phyloP scores from a whole-genome alignment of 2,113 vertebrate species.

The Scalopus aquaticus region DNA sequence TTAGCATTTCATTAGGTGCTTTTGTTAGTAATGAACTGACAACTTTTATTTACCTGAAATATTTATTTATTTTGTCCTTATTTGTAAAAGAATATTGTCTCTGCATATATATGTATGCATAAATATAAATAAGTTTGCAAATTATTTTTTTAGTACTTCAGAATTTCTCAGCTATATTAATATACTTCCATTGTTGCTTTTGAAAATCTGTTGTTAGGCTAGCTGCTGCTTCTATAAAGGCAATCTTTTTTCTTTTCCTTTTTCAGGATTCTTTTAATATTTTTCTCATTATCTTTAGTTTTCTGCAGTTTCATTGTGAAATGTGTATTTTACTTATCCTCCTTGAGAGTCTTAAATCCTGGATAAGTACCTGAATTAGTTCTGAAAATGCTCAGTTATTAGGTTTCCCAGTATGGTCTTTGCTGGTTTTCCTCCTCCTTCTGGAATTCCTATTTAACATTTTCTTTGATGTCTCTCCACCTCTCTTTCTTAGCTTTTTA shows the following conservation, averaged over 20 bases:
- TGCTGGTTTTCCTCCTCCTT: background rate
- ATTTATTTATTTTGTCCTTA: constrained; percentile 34
- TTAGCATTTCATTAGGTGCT: background rate
- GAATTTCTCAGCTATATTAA: too few relatives aligned
- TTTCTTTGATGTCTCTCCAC: background rate
- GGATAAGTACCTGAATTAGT: background rate
- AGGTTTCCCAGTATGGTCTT: background rate
- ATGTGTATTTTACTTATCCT: background rate
- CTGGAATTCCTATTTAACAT: background rate
- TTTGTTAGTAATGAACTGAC: background rate
- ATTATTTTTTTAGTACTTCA: background rate
- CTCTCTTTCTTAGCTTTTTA: background rate
- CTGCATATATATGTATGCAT: background rate
- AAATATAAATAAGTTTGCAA: background rate
- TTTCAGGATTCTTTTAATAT: background rate
- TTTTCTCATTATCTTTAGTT: constrained; percentile 9
- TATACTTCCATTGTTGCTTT: background rate
- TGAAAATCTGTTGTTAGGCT: background rate
- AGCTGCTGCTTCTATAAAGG: background rate
- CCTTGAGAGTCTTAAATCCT: background rate
- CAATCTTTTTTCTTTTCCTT: background rate
- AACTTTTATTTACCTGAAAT: background rate
- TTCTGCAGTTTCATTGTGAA: background rate
- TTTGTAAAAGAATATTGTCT: background rate
- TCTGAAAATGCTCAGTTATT: background rate